Evolutionary conservation across 2,888 invertebrate species (phyloP).

Genomic region (Aethes cnicana): DNA sequence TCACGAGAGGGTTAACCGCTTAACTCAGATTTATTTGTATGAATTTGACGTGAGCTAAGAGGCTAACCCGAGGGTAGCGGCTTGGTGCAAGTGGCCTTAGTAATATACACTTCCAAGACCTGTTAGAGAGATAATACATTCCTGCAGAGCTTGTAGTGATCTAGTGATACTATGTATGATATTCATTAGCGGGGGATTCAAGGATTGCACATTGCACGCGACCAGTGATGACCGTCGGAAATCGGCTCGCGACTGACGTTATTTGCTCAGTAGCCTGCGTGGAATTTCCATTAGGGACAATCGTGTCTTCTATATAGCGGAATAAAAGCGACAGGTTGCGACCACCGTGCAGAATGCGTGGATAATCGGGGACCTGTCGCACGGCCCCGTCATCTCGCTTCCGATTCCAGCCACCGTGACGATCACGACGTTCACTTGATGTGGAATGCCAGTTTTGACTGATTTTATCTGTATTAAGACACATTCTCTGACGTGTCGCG

Average conservation of each 20-base stretch:
- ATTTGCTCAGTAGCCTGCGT: conserved; percentile 44
- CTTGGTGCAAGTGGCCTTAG: too few species aligned
- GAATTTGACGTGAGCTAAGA: too few species aligned
- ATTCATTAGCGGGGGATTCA: too few species aligned
- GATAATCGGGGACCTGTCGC: conserved; percentile 78
- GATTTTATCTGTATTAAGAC: conserved; percentile 13
- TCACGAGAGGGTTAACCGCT: too few species aligned
- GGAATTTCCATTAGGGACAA: conserved; percentile 60
- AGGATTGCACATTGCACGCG: too few species aligned
- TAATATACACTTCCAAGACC: too few species aligned
- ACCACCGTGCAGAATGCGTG: conserved; percentile 74
- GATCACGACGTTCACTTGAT: conserved; percentile 46
- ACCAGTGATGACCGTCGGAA: conserved; percentile 34
- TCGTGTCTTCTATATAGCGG: conserved; percentile 41
- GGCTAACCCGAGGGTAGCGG: too few species aligned
- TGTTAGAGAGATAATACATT: too few species aligned
- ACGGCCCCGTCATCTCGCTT: conserved; percentile 60
- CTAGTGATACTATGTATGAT: too few species aligned
- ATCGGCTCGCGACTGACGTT: conserved; percentile 50
- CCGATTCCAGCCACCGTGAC: conserved; percentile 50
- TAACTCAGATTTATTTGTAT: too few species aligned
- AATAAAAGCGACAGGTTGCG: conserved; percentile 51
- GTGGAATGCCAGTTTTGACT: conserved; percentile 31
- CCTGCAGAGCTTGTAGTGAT: too few species aligned
- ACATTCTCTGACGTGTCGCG: conserved; percentile 1